These are phyloP conservation scores for Cryptomyrus ogoouensis DNA, from an alignment of 2,113 vertebrate genomes.

Conservation along the genomic window DNA sequence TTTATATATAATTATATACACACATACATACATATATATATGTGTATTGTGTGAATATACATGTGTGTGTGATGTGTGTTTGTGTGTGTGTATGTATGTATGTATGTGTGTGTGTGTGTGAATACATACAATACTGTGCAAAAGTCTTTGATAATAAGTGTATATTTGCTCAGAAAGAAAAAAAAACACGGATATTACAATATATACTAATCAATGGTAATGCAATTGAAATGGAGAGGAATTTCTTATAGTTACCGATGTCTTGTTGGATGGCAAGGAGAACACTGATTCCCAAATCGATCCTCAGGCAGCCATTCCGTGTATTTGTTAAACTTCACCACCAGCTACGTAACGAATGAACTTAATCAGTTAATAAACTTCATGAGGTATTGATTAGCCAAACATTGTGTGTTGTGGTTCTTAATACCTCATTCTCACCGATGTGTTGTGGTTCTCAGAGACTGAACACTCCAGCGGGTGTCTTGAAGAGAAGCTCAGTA, in stretches of 20 bases:
- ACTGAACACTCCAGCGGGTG: not conserved
- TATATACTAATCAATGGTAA: not conserved
- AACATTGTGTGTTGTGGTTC: not conserved
- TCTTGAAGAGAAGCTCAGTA: not conserved
- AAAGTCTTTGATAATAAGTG: not conserved
- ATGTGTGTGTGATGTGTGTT: not conserved
- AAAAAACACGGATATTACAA: not conserved
- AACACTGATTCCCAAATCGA: not conserved
- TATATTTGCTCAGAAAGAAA: not conserved
- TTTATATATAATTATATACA: too few species aligned
- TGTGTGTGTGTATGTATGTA: not conserved
- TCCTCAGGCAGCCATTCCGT: not conserved
- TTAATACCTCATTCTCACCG: not conserved
- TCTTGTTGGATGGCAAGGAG: not conserved
- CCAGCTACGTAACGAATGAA: not conserved
- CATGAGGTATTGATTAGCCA: not conserved
- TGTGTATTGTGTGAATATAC: not conserved
- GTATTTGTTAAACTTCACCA: not conserved
- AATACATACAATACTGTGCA: not conserved
- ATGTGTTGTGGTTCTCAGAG: not conserved
- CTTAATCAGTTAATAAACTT: not conserved
- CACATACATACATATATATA: too few species aligned
- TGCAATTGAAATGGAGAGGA: not conserved
- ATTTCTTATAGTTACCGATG: not conserved
- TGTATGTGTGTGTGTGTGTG: not conserved